Percentiles rank a stretch among this genome's conserved stretches.
Evolutionary conservation across 2,113 vertebrate genomes (phyloP).

Genomic region (Cololabis saira): DNA sequence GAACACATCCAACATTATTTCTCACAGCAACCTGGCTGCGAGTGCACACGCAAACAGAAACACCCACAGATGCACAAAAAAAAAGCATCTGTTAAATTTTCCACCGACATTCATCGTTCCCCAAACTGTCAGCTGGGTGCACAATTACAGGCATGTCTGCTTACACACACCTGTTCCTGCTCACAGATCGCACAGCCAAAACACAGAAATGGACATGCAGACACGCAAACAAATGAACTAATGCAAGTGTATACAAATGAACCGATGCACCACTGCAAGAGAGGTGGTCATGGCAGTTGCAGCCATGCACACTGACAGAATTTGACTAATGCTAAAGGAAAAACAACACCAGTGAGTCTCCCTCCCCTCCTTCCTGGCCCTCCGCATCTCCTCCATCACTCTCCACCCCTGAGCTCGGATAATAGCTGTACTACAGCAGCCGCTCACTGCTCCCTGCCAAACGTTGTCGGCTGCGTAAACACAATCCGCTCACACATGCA

Average conservation of each 20-base stretch:
- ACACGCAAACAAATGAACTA: slow-evolving; percentile 44
- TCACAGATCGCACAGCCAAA: slow-evolving; percentile 26
- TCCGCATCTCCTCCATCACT: slow-evolving; percentile 56
- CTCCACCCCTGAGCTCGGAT: slow-evolving; percentile 58
- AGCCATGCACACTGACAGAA: slow-evolving; percentile 42
- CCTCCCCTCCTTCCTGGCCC: slow-evolving; percentile 1
- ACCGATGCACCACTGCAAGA: slow-evolving; percentile 25
- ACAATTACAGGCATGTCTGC: slow-evolving; percentile 24
- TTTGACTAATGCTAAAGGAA: slow-evolving; percentile 60
- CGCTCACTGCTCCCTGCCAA: slow-evolving; percentile 65
- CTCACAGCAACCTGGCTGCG: slow-evolving; percentile 9
- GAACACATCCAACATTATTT: slow-evolving; percentile 28
- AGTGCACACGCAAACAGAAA: not conserved
- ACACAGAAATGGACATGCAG: slow-evolving; percentile 6
- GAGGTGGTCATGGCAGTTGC: slow-evolving; percentile 53
- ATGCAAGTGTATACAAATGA: slow-evolving; percentile 46
- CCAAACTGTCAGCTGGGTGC: slow-evolving; percentile 4
- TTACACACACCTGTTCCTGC: slow-evolving; percentile 51
- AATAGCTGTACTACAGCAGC: slow-evolving; percentile 64
- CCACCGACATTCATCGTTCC: slow-evolving; percentile 18
- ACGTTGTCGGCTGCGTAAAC: slow-evolving; percentile 69
- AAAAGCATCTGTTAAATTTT: slow-evolving; percentile 1
- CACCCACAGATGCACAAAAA: not conserved
- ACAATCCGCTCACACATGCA: slow-evolving; percentile 66
- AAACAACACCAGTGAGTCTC: slow-evolving; percentile 39